Evolutionary conservation across 2,113 vertebrate genomes (phyloP), one percentile per base, ranked within the genome.

Genomic region (Zingel zingel): DNA sequence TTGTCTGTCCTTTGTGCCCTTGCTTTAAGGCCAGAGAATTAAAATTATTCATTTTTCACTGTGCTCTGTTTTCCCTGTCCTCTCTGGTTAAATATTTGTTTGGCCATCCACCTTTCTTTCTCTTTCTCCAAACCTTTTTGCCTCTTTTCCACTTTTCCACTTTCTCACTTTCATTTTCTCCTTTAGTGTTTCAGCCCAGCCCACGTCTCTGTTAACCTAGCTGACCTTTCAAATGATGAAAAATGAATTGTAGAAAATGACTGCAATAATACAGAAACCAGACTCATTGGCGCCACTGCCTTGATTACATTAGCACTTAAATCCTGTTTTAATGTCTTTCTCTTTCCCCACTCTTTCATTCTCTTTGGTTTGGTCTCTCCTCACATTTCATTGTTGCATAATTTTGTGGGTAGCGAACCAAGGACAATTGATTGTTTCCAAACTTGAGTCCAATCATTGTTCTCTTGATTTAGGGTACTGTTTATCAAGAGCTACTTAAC

Each of bases 1-100:
- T 57, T 51, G 72, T 82, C 59, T 81, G 85, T 88, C 89, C 86
- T 86, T 39, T 74, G 76, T 79, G 90, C 79, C 89, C 91, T 92
- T 91, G 80, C 87, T 91, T 77, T 88, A 63, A 81, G 79, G 81
- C 69, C 82, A 83, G 59, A 84, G 48, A 83, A 89, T 86, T 84
- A 58, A 79, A 85, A 81, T 81, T 33, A 82, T 82, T 82, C 27
- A 84, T 77, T 83, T 85, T 81, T 70, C 61, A 73, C 54, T 9
- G 25, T 67, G 74, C 53, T 69, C 51, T 78, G 59, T 77, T 85
- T 86, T 74, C 56, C 79, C 58, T 73, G 57, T 77, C 67, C 58
- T 69, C 64, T 67, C 15, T 30, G 47, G 51, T 82, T 77, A 63
- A 85, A 59, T 74, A 50, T 64, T 33, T n/a, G 69, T 68, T 33